Evolutionary conservation across 2,113 vertebrate species (phyloP).

Genomic region (Crocuta crocuta): DNA sequence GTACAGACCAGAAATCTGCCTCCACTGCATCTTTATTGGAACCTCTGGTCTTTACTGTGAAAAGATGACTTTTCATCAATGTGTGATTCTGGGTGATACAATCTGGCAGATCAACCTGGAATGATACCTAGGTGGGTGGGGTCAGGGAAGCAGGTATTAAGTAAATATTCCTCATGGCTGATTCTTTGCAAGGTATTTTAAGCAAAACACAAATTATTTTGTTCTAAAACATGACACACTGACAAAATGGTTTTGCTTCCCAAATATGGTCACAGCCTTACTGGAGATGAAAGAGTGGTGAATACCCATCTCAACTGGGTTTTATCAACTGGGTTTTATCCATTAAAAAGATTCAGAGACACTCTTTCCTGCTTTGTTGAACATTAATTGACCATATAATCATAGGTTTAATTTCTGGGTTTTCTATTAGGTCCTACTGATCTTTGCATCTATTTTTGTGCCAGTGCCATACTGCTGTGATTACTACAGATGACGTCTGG

Average conservation of each 20-base stretch:
- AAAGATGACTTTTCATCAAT: background rate
- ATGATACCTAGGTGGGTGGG: background rate
- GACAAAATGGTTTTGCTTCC: background rate
- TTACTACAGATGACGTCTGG: background rate
- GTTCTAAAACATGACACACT: background rate
- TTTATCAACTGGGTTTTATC: background rate
- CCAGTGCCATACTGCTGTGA: background rate
- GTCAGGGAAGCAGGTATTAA: background rate
- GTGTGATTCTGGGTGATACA: background rate
- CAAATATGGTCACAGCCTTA: background rate
- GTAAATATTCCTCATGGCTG: background rate
- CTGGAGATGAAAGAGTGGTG: background rate
- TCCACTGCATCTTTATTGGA: background rate
- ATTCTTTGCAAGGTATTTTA: background rate
- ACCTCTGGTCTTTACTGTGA: background rate
- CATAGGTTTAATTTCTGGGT: background rate
- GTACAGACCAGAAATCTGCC: background rate
- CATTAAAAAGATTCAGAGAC: background rate
- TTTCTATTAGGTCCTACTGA: background rate
- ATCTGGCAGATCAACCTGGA: background rate
- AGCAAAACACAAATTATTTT: constrained; percentile 9
- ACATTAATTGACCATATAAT: background rate
- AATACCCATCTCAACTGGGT: background rate
- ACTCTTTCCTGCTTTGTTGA: background rate
- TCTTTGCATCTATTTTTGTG: background rate